Evolutionary conservation across 2,113 vertebrate genomes (phyloP).

Genomic region (Elaphurus davidianus): DNA sequence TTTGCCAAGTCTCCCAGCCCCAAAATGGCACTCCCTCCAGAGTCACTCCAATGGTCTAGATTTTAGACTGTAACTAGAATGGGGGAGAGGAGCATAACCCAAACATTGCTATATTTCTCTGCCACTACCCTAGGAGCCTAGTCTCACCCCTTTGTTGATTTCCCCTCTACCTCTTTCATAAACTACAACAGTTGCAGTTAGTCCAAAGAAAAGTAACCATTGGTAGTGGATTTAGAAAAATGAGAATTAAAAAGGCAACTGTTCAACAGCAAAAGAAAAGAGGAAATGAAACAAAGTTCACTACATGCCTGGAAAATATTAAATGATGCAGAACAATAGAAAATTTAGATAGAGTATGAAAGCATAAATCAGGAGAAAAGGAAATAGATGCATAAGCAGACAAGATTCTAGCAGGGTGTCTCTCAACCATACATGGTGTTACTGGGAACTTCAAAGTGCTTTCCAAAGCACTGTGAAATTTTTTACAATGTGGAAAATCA

Average conservation of each 20-base stretch:
- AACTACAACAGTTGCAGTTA: conserved; percentile 6
- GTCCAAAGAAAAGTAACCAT: conserved; percentile 4
- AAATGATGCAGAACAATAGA: conserved; percentile 18
- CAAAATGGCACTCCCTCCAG: not conserved
- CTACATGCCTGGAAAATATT: conserved; percentile 27
- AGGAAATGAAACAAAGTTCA: conserved; percentile 13
- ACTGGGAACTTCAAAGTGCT: not conserved
- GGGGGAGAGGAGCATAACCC: not conserved
- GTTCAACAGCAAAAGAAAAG: not conserved
- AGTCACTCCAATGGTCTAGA: not conserved
- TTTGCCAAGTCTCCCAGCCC: not conserved
- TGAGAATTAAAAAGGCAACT: not conserved
- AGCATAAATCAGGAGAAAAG: not conserved
- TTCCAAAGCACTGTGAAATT: not conserved
- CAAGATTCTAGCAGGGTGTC: not conserved
- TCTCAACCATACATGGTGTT: not conserved
- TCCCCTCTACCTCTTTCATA: not conserved
- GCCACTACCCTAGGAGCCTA: not conserved
- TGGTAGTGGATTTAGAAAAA: conserved; percentile 4
- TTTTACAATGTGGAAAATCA: not conserved
- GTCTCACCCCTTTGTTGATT: not conserved
- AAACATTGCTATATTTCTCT: not conserved
- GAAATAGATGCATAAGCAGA: not conserved
- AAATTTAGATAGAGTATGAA: not conserved
- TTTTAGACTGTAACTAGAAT: not conserved